Base-by-base conservation (phyloP, 2,113 vertebrate species). In the Sclerurus mexicanus region DNA sequence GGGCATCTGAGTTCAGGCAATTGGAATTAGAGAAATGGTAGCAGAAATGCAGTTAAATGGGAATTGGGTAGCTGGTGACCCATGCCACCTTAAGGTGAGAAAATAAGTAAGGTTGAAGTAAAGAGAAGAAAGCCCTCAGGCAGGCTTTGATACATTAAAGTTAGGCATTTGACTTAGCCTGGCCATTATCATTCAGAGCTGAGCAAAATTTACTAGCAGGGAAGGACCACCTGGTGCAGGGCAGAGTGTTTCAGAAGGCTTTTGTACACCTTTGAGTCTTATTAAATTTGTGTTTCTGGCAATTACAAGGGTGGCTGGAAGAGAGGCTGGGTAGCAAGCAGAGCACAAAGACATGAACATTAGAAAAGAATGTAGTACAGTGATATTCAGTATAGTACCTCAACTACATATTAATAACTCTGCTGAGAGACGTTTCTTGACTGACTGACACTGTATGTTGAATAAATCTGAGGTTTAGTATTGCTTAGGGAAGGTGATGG, bases 251-350 rank as follows among this genome's bases (percentile, higher is more conserved):
- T 37, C 66, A 73, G 53, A 52, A 85, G 47, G 31, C 23, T 82
- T 93, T 73, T 62, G 33, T 44, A 30, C 17, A 52, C 53, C n/a
- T 56, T 47, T 9, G 21, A 89, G 40, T 40, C 52, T 52, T 91
- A 85, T 12, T 90, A 76, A 78, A 87, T 76, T 58, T 7, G 19
- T 7, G 2, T 85, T 91, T 64, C 78, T 42, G 24, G 28, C 27
- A 93, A 31, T 69, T 85, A 68, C 24, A 78, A 75, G 37, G 90
- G 60, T 15, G 35, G 5, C 40, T 94, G 78, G 67, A 80, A 85
- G 66, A 87, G n/a, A 66, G 72, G 35, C 23, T 73, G 39, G 22
- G 52, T 66, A 71, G 56, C 50, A 85, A 63, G 56, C 55, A 62
- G 50, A 81, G n/a, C 40, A 66, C 35, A 89, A 74, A 35, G 28